Evolutionary conservation across 2,797 vertebrate genomes (phyloP).

Genomic region (Danio choprae): DNA sequence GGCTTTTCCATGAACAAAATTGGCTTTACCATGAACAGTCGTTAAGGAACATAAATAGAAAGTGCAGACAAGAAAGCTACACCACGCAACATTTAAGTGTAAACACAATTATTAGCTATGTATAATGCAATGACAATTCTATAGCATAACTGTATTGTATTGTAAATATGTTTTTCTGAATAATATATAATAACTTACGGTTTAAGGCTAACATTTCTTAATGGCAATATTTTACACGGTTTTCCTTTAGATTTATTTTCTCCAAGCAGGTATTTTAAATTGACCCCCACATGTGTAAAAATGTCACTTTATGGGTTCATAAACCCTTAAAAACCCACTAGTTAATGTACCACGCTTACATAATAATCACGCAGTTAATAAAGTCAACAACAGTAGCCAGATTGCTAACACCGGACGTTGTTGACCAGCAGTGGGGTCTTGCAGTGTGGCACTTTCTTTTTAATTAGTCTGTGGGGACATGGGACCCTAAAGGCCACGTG

Average conservation of each 20-base stretch:
- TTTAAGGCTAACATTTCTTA: not conserved
- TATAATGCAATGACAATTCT: not conserved
- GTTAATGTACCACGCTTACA: not conserved
- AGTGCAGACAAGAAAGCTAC: not conserved
- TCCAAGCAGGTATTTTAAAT: not conserved
- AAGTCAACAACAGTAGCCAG: not conserved
- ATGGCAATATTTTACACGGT: not conserved
- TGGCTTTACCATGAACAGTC: not conserved
- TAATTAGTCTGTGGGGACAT: constrained; percentile 18
- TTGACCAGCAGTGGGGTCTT: not conserved
- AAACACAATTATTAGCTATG: not conserved
- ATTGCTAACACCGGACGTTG: not conserved
- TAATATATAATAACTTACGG: not conserved
- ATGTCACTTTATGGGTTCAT: not conserved
- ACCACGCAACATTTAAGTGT: not conserved
- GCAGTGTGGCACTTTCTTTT: not conserved
- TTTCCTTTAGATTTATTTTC: no score
- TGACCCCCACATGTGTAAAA: not conserved
- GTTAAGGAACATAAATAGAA: constrained; percentile 8
- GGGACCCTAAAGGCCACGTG: constrained; percentile 67
- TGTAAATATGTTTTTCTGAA: not conserved
- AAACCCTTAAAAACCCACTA: not conserved
- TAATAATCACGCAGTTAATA: constrained; percentile 22
- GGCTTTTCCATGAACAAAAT: not conserved
- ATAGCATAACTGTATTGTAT: not conserved